Evolutionary conservation across 2,888 invertebrate species (phyloP).

Genomic region (Drosophila ustulata): DNA sequence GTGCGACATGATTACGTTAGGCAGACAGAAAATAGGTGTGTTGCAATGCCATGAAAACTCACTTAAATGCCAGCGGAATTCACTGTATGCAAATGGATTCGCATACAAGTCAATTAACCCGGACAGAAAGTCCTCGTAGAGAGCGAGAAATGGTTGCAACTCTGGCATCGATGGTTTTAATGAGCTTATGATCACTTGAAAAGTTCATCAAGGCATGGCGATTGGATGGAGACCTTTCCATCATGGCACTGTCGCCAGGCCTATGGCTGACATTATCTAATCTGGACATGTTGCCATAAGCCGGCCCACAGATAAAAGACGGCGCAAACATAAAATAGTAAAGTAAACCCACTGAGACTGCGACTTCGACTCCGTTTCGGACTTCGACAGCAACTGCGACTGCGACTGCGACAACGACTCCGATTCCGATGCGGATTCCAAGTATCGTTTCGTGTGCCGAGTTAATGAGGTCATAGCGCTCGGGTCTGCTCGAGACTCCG

Average conservation of each 20-base stretch:
- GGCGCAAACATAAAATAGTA: constrained; percentile 32
- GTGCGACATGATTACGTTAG: constrained; percentile 60
- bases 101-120: constrained; percentile 27
- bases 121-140: constrained; percentile 26
- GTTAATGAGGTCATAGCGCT: constrained; percentile 62
- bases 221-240: constrained; percentile 35
- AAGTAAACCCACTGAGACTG: constrained; percentile 13
- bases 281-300: constrained; percentile 62
- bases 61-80: constrained; percentile 14
- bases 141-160: constrained; percentile 2
- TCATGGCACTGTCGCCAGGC: constrained; percentile 48
- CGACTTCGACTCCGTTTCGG: constrained; percentile 3
- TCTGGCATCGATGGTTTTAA: neutral
- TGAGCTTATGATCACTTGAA: constrained; percentile 14
- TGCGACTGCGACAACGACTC: constrained; percentile 6
- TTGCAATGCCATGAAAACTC: constrained; percentile 62
- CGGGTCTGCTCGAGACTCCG: constrained; percentile 14
- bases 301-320: constrained; percentile 65
- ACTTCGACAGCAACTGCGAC: constrained; percentile 34
- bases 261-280: constrained; percentile 61
- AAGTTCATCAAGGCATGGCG: constrained; percentile 6
- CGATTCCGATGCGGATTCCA: neutral
- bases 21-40: constrained; percentile 58
- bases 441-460: constrained; percentile 31
- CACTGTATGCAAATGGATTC: constrained; percentile 48